Percentiles rank a stretch among this genome's conserved stretches.
Conservation (phyloP, 2,797 vertebrate genomes). For the Tamandua tetradactyla region DNA sequence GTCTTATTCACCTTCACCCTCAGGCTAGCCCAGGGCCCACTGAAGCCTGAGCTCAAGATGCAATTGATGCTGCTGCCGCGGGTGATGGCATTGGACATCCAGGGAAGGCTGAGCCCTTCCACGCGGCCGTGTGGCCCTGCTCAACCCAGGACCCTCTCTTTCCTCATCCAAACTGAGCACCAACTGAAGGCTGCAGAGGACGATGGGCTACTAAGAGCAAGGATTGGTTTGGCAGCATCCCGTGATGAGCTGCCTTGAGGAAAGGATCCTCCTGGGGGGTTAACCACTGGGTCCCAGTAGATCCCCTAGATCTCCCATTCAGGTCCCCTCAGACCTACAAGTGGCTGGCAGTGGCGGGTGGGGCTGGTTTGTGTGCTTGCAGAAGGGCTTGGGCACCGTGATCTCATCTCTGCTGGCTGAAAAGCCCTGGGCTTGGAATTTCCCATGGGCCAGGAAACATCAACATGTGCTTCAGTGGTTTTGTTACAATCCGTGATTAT, state of each 20-base stretch:
- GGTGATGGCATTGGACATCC: neutral
- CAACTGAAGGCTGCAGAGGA: neutral
- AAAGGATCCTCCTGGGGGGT: rapidly evolving
- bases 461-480: neutral
- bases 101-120: neutral
- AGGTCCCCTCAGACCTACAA: neutral
- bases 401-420: neutral
- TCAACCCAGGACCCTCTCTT: neutral
- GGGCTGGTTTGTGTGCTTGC: neutral
- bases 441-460: neutral
- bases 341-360: neutral
- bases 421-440: neutral
- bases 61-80: neutral
- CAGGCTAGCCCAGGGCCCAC: neutral
- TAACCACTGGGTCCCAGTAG: rapidly evolving
- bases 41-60: rapidly evolving
- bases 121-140: rapidly evolving
- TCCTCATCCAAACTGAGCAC: neutral
- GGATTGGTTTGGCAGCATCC: too few species aligned
- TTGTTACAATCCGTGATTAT: neutral
- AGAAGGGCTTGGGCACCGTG: neutral
- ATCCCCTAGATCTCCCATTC: rapidly evolving
- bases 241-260: neutral
- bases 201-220: neutral
- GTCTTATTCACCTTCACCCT: neutral